Conservation (phyloP, 2,113 vertebrate genomes). For the Gyps fulvus region DNA sequence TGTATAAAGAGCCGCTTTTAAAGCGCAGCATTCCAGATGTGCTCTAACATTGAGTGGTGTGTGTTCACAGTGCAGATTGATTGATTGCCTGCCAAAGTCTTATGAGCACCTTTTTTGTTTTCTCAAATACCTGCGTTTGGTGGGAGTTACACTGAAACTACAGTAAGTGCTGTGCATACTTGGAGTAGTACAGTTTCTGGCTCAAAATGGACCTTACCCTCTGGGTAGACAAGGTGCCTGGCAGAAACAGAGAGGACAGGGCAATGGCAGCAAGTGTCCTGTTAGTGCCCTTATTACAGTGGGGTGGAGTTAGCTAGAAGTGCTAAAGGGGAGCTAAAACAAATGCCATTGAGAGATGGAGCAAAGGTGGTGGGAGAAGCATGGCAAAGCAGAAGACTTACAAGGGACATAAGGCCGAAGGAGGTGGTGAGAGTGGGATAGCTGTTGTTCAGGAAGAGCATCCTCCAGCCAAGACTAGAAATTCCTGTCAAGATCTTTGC, state of each 20-base stretch:
- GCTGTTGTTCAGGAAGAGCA: neutral
- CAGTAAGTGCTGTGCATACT: accelerated
- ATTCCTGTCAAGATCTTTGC: neutral
- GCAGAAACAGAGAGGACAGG: neutral
- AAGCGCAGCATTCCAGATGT: neutral
- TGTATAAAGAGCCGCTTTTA: neutral
- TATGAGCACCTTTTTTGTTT: neutral
- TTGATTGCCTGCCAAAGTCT: neutral
- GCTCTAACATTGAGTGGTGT: neutral
- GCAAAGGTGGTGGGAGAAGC: neutral
- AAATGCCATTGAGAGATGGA: neutral
- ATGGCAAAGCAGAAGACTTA: neutral
- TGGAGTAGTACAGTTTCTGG: neutral
- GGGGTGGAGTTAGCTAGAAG: neutral
- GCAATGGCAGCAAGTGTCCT: neutral
- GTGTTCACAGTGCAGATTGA: neutral
- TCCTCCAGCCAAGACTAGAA: neutral
- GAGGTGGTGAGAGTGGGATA: neutral
- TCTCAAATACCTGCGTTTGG: neutral
- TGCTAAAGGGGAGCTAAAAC: neutral
- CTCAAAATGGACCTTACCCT: neutral
- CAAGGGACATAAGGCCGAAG: neutral
- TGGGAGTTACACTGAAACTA: neutral
- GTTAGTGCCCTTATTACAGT: neutral
- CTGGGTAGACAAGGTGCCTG: neutral